Conservation (phyloP, 2,797 vertebrate species). For the Australoheros facetus region DNA sequence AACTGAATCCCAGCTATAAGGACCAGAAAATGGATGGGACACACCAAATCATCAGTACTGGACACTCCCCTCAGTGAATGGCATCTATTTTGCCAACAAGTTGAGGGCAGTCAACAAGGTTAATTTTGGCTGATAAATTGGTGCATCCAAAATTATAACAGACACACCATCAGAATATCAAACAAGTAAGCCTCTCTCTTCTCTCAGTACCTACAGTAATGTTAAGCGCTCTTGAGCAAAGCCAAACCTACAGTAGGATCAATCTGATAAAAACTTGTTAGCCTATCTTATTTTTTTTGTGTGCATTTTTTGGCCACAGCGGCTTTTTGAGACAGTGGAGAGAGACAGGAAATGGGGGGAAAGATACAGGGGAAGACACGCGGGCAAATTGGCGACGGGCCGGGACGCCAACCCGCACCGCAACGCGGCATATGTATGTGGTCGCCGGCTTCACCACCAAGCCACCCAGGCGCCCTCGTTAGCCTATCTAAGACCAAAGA, state of each 20-base stretch:
- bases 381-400: no score
- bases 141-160: not conserved
- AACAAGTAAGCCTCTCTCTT: not conserved
- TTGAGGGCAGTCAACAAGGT: not conserved
- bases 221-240: constrained; percentile 18
- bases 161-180: not conserved
- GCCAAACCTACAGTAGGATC: not conserved
- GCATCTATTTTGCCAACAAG: not conserved
- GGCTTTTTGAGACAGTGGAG: no score
- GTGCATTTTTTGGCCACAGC: no score
- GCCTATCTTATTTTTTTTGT: no score
- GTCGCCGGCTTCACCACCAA: no score
- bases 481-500: not conserved
- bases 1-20: not conserved
- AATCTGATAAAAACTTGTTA: not conserved
- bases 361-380: no score
- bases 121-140: not conserved
- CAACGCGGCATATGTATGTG: no score
- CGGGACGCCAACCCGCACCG: no score
- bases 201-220: constrained; percentile 11
- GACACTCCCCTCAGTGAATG: not conserved
- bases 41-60: not conserved
- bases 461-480: not conserved
- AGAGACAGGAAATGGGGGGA: no score
- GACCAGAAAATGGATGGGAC: not conserved